These are phyloP conservation scores for Lysandra coridon DNA, from an alignment of 2,888 invertebrate genomes.

Conservation along the genomic window DNA sequence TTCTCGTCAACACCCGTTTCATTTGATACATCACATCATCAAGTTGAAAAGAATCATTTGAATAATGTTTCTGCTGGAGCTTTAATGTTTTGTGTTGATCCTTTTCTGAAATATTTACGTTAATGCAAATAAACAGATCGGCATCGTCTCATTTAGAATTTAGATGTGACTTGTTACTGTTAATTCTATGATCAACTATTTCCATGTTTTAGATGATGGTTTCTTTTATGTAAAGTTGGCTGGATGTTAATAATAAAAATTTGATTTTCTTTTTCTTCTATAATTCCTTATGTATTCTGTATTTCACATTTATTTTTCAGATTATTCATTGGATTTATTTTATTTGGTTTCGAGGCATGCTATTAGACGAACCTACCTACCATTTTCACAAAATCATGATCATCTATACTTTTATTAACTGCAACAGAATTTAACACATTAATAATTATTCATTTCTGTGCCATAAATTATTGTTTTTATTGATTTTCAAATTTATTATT, in stretches of 20 bases:
- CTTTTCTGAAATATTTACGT: conserved; percentile 41
- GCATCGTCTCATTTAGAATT: conserved; percentile 23
- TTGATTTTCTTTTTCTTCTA: background rate
- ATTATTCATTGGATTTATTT: conserved; percentile 41
- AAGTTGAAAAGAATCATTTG: conserved; percentile 64
- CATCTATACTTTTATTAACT: conserved; percentile 38
- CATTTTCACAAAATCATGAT: conserved; percentile 39
- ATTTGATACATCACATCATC: conserved; percentile 42
- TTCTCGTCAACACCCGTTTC: conserved; percentile 37
- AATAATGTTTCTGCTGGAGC: conserved; percentile 50
- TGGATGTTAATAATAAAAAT: conserved; percentile 43
- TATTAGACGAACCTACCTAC: conserved; percentile 43
- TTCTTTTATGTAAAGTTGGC: conserved; percentile 33
- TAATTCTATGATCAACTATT: background rate
- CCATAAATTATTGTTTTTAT: background rate
- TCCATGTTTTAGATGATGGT: background rate
- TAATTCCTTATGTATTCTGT: conserved; percentile 35
- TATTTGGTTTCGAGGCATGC: conserved; percentile 47
- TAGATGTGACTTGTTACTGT: conserved; percentile 13
- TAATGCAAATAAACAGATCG: conserved; percentile 47
- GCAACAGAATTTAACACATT: conserved; percentile 30
- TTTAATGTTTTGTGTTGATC: conserved; percentile 48
- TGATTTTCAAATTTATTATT: conserved; percentile 8
- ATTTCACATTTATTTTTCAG: conserved; percentile 41
- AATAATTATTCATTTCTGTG: conserved; percentile 17